Percentiles rank a stretch among this genome's conserved stretches.
phyloP scores from a whole-genome alignment of 2,797 vertebrate genomes.

The Rhinella marina region DNA sequence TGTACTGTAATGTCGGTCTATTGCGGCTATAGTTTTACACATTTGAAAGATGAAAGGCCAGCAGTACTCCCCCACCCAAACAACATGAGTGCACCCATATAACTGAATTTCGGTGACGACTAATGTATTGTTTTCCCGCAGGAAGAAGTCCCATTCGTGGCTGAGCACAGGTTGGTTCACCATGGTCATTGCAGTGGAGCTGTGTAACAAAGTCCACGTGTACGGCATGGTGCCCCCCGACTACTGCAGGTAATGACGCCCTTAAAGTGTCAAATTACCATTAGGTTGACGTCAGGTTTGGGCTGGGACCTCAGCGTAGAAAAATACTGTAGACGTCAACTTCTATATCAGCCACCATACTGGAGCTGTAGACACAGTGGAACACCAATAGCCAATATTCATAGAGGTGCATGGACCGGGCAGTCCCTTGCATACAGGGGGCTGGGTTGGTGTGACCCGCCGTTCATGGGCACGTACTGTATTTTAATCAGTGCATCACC shows the following conservation, averaged over 20 bases:
- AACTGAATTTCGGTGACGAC: background rate
- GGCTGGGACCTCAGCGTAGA: background rate
- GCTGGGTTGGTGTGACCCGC: too few species aligned
- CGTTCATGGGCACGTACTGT: background rate
- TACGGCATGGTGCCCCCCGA: slow-evolving; percentile 95
- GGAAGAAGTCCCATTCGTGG: slow-evolving; percentile 94
- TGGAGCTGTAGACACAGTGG: background rate
- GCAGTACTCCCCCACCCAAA: too few species aligned
- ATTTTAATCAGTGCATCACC: background rate
- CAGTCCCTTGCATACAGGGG: too few species aligned
- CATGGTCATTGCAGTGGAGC: slow-evolving; percentile 93
- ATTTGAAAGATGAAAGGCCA: too few species aligned
- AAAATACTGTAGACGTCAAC: background rate
- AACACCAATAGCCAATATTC: too few species aligned
- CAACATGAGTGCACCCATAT: background rate
- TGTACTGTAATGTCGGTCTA: background rate
- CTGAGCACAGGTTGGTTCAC: slow-evolving; percentile 99
- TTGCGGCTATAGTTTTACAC: too few species aligned
- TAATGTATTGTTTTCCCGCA: slow-evolving; percentile 64
- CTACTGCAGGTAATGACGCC: slow-evolving; percentile 84
- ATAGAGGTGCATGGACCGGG: too few species aligned
- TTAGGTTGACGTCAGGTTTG: background rate
- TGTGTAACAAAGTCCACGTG: slow-evolving; percentile 91
- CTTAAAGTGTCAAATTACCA: background rate
- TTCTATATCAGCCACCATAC: background rate